phyloP scores from a whole-genome alignment of 92 coral and sea anemone genomes.

The Palythoa caribaeorum region DNA sequence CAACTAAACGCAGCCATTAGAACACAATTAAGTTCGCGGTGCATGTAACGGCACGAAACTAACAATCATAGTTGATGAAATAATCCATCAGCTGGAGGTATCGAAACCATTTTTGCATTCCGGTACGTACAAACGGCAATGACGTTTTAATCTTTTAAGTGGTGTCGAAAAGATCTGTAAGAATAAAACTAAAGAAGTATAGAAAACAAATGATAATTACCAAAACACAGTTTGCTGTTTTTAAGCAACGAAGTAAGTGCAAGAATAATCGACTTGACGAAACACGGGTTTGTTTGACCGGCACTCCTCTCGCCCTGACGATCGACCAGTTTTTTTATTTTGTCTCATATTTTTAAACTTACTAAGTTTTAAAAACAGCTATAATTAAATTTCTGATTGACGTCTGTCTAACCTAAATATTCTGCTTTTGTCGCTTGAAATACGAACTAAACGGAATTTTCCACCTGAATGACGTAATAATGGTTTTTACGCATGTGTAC shows the following conservation, averaged over 20 bases:
- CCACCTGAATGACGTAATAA: conserved; percentile 5
- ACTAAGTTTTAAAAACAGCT: neutral
- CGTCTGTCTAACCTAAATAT: neutral
- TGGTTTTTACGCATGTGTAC: conserved; percentile 18
- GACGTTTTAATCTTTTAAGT: conserved; percentile 23
- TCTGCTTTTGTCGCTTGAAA: conserved; percentile 5
- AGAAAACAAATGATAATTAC: neutral
- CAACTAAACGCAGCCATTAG: conserved; percentile 31
- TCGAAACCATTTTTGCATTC: conserved; percentile 21
- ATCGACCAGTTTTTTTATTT: neutral
- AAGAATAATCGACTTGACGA: too few relatives aligned
- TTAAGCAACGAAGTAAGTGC: too few relatives aligned
- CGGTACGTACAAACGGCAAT: neutral
- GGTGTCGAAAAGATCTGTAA: conserved; percentile 12
- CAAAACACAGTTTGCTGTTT: neutral
- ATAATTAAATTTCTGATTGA: conserved; percentile 18
- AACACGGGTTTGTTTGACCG: too few relatives aligned
- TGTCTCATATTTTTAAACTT: neutral
- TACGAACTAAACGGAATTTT: conserved; percentile 7
- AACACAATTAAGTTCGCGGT: neutral
- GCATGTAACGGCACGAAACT: neutral
- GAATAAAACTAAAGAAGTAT: neutral
- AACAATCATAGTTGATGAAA: neutral
- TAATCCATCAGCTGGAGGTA: neutral
- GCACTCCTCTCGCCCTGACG: neutral